Conservation (phyloP, 2,113 vertebrate species). For the Melanerpes aurifrons region DNA sequence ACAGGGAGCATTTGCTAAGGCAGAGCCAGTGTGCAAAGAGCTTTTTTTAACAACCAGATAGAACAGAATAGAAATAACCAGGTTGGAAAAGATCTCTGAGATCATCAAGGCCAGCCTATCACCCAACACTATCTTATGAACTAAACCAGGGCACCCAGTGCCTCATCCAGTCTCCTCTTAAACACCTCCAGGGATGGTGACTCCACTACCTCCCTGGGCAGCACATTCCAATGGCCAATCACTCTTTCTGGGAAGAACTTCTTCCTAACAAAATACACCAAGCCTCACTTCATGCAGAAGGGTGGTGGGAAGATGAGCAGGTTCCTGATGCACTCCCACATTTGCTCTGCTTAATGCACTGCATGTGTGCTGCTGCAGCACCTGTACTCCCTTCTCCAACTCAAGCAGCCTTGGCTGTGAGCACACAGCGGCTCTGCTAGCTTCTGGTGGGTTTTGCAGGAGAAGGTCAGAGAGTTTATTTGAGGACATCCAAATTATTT, state of each 20-base stretch:
- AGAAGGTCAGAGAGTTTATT: not conserved
- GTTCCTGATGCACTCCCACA: not conserved
- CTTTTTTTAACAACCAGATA: not conserved
- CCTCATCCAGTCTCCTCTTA: too few relatives aligned
- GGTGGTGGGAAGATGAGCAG: not conserved
- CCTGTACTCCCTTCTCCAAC: fast-evolving
- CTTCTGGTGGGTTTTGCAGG: not conserved
- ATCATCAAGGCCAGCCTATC: too few relatives aligned
- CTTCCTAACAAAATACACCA: not conserved
- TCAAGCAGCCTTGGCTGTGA: not conserved
- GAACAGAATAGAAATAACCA: too few relatives aligned
- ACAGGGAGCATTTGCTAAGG: not conserved
- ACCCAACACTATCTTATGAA: too few relatives aligned
- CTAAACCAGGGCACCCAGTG: too few relatives aligned
- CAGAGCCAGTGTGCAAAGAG: not conserved
- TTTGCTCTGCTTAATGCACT: not conserved
- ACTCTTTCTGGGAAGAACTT: too few relatives aligned
- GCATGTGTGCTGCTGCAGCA: not conserved
- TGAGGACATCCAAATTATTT: not conserved
- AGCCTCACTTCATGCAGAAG: not conserved
- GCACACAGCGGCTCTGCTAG: not conserved
- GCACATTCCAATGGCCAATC: too few relatives aligned
- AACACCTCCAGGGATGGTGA: too few relatives aligned
- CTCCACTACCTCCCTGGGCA: too few relatives aligned
- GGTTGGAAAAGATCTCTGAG: too few relatives aligned